Evolutionary conservation across 2,888 invertebrate species (phyloP), one percentile per base, ranked within the genome.

Genomic region (Sarcophaga caerulescens): DNA sequence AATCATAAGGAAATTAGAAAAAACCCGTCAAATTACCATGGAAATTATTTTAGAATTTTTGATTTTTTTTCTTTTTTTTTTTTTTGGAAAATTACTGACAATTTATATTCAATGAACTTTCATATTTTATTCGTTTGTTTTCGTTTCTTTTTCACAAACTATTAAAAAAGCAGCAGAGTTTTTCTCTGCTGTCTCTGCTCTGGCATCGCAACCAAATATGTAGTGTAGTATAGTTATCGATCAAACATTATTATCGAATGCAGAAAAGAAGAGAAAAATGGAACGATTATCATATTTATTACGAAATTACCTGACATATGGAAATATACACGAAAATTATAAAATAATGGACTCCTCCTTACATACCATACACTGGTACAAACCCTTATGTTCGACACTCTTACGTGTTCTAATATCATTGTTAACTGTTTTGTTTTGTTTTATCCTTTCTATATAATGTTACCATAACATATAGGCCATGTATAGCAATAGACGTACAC

Each of bases 271-370:
- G 35, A 35, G 8, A 35, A 35, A 35, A 25, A 14, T 4, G 14
- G 6, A 83, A 80, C 80, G 73, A 85, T 85, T 83, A 85, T 82
- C 74, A 85, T 85, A 85, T 85, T 85, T 85, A 85, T 85, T 75
- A 82, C 82, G 78, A 85, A 70, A 81, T 85, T 79, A 84, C 81
- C 81, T 85, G 81, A 79, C 75, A 79, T 82, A 79, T 82, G 82
- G 81, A 82, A 82, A 85, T 81, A 68, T 65, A 73, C n/a, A 70
- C 10, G 52, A 52, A 52, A 52, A 52, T 52, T 14, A 52, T 14
- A 14, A 52, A 52, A 65, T 35, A 52, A 52, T 52, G 17, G 17
- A 14, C 52, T 35, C 8, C 35, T 35, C 35, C 8, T 35, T 35
- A 17, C 47, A 47, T 14, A 47, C 47, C 47, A 47, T 5, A 52